Percentiles rank a stretch among this genome's conserved stretches.
Conservation (phyloP, 2,797 vertebrate genomes). For the Antrozous pallidus region DNA sequence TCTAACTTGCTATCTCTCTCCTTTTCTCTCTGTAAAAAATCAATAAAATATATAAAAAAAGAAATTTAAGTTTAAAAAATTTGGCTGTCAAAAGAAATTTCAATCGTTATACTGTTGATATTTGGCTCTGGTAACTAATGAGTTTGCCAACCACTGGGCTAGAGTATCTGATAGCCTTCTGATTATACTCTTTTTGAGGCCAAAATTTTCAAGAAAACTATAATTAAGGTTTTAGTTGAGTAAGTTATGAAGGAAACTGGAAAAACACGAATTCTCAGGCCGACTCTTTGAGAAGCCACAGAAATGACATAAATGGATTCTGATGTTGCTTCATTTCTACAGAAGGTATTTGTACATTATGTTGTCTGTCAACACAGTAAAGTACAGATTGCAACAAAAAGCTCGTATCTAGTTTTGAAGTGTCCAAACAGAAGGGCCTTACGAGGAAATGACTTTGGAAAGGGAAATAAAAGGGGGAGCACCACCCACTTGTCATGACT, state of each 20-base stretch:
- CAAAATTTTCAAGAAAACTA: constrained; percentile 57
- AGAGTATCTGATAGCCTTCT: not conserved
- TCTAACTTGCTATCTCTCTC: too few species aligned
- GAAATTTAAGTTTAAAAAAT: too few species aligned
- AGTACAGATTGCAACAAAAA: constrained; percentile 37
- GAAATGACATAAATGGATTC: constrained; percentile 30
- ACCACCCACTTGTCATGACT: not conserved
- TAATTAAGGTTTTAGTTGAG: constrained; percentile 45
- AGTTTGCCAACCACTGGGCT: too few species aligned
- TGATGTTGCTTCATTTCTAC: constrained; percentile 46
- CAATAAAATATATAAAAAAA: too few species aligned
- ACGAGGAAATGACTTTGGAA: constrained; percentile 52
- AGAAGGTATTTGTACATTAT: constrained; percentile 21
- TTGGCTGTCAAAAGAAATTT: too few species aligned
- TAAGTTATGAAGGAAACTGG: constrained; percentile 31
- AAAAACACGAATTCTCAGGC: constrained; percentile 42
- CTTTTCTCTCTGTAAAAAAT: too few species aligned
- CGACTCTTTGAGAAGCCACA: constrained; percentile 34
- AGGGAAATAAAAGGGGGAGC: constrained; percentile 31
- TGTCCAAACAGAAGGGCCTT: constrained; percentile 52
- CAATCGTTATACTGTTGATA: too few species aligned
- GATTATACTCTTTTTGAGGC: constrained; percentile 25
- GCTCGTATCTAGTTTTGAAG: not conserved
- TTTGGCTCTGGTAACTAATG: too few species aligned
- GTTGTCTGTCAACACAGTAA: not conserved